Conservation (phyloP, 2,797 vertebrate genomes). For the Oreonectes daqikongensis region DNA sequence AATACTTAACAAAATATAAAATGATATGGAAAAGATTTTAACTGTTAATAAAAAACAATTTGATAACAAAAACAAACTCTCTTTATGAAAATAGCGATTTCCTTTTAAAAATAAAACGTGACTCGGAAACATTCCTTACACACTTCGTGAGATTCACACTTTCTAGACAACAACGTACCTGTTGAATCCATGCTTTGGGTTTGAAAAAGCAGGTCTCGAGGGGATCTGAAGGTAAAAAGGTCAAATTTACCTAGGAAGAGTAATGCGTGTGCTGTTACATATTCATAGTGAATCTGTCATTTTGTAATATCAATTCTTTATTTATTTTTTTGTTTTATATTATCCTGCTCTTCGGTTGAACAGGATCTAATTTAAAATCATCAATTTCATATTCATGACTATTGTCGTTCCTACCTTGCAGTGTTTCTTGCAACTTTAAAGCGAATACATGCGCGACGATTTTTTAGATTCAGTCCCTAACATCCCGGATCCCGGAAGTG, state of each 20-base stretch:
- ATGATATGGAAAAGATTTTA: neutral
- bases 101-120: neutral
- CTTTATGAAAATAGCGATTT: neutral
- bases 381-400: neutral
- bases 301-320: neutral
- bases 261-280: neutral
- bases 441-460: neutral
- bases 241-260: neutral
- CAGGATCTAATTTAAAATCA: neutral
- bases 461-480: neutral
- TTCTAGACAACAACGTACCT: conserved; percentile 6
- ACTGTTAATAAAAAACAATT: neutral
- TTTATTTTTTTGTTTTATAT: neutral
- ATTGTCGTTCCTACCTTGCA: conserved; percentile 9
- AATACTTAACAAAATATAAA: neutral
- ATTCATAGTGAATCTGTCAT: neutral
- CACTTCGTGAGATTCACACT: neutral
- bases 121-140: neutral
- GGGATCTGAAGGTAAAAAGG: neutral
- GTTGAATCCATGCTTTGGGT: conserved; percentile 17
- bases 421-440: neutral
- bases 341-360: neutral
- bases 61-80: neutral
- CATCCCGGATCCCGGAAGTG: conserved; percentile 44
- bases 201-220: neutral